Conservation (phyloP, 2,113 vertebrate genomes). For the Callithrix jacchus region DNA sequence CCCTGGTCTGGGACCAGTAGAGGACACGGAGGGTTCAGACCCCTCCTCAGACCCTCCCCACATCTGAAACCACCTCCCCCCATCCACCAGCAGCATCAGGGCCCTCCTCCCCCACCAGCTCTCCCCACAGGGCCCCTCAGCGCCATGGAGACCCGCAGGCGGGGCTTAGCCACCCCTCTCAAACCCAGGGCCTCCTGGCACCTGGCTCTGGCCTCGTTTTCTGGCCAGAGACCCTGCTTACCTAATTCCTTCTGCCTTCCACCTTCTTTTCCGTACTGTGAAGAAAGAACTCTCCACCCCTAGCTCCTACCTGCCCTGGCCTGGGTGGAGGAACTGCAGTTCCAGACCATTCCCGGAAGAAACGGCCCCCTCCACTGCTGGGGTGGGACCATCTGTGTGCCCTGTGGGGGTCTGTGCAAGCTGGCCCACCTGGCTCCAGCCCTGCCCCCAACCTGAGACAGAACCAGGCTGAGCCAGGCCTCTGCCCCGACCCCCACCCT, state of each 20-base stretch:
- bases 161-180: slow-evolving; percentile 61
- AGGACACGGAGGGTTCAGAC: slow-evolving; percentile 64
- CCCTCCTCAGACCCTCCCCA: slow-evolving; percentile 62
- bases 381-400: background rate
- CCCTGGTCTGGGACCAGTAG: slow-evolving; percentile 57
- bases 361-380: background rate
- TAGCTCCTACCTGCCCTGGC: background rate
- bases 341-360: background rate
- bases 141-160: slow-evolving; percentile 64
- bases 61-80: background rate
- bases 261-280: slow-evolving; percentile 65
- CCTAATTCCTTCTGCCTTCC: background rate
- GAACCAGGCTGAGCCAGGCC: background rate
- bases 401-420: background rate
- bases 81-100: slow-evolving; percentile 69
- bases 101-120: slow-evolving; percentile 52
- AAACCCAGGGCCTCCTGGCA: slow-evolving; percentile 28
- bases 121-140: slow-evolving; percentile 39
- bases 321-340: background rate
- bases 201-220: slow-evolving; percentile 2
- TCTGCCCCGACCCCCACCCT: background rate
- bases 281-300: slow-evolving; percentile 39
- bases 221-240: slow-evolving; percentile 19
- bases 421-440: background rate
- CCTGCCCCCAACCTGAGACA: background rate